Base-by-base conservation (phyloP, 1,140 invertebrate genomes). In the Aplysia californica region DNA sequence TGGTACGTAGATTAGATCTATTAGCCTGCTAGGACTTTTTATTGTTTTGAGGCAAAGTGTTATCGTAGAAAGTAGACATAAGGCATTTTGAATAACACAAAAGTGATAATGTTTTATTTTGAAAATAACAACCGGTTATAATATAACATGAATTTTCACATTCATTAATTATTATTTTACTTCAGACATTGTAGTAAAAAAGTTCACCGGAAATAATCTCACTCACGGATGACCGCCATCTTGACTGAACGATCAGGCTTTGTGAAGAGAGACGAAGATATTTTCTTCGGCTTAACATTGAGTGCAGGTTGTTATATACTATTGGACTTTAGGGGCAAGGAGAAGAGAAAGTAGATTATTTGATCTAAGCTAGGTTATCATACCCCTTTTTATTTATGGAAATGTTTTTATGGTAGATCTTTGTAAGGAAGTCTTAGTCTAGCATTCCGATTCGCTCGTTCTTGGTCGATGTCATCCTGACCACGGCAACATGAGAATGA, bases 221-320 rank as follows among this genome's bases (percentile, higher is more conserved):
- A n/a, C 15, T 5, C 50, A 50, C 38, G 18, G 23, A 33, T 23
- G 50, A 70, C 44, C 68, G 68, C 68, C 68, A 70, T 70, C 68
- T 70, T 70, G 41, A n/a, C 15, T 6, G 29, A 3, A 20, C 26
- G 31, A 35, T 56, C 15, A 2, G n/a, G 68, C 44, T 70, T 70
- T 70, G 50, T 70, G 33, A 31, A 70, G 50, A 35, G 4, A 39
- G 68, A 39, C 68, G 68, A 56, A 56, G 68, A 70, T n/a, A 56
- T 3, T 69, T 44, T 70, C 68, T 39, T 70, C 50, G 68, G 6
- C 36, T 15, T 56, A 20, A 56, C 38, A 70, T 6, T 29, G 31
- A 50, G 29, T 39, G 55, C 68, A 70, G 68, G 68, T 70, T 3
- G 29, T 55, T 70, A 3, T 33, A 29, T 6, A 35, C 15, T n/a